Evolutionary conservation across 2,888 invertebrate genomes (phyloP), one percentile per base, ranked within the genome.

Genomic region (Cremastinae sp.): DNA sequence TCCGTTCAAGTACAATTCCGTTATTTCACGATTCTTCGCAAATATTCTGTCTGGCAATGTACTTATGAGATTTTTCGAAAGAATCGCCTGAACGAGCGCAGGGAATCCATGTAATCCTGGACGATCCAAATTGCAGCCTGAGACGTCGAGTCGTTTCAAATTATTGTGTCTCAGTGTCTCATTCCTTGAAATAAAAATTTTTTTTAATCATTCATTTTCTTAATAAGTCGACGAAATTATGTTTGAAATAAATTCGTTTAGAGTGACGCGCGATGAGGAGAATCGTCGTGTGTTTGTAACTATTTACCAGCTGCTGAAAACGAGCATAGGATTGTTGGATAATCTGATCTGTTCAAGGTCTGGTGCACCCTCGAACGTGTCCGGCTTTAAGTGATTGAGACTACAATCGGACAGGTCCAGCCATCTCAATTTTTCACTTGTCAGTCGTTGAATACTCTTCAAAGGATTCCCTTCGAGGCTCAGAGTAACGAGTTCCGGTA

Each of bases 11-110:
- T 94, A 94, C 12, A 95, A 85, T 68, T 91, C 88, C 82, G 92
- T 91, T 49, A 95, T 85, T 79, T 91, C 90, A 2, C 92, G 90
- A 84, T 94, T 94, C 81, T 92, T 93, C 0, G 86, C 83, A 86
- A 95, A 95, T 80, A 92, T 93, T 70, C 91, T 90, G 58, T 91
- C 91, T 9, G 91, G 91, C 7, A 95, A 86, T 45, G 90, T 89
- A 77, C 92, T 91, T 53, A 95, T 91, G 86, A 92, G 91, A 82
- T 95, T 95, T 51, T 93, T 93, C 47, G 92, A 92, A 5, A 95
- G 85, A 43, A 92, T 90, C 1, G 92, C 91, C 77, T 91, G 91
- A 41, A 91, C 91, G 16, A 95, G 86, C 82, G 91, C 91, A 18
- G 93, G 93, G 78, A 95, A 91, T 9, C 93, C 93, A 61, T 92